A percentile compares a stretch with the other conserved stretches of the same genome.
Conservation (phyloP, 2,888 invertebrate species). For the Ennomos fuscantarius region DNA sequence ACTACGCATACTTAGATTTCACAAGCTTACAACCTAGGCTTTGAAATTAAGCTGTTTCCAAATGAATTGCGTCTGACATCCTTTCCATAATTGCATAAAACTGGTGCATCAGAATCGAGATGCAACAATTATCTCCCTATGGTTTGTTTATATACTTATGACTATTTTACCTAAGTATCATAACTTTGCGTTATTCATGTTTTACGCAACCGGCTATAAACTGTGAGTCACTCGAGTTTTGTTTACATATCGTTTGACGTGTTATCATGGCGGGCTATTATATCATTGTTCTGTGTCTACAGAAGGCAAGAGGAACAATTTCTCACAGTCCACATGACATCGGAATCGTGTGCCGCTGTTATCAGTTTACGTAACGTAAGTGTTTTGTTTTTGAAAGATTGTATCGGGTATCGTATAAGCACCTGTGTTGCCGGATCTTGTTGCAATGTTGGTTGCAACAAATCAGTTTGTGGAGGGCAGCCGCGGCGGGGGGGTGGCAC, state of each 20-base stretch:
- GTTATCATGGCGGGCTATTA: slow-evolving; percentile 39
- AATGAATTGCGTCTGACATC: slow-evolving; percentile 10
- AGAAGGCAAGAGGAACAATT: slow-evolving; percentile 25
- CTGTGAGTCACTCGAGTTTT: slow-evolving; percentile 43
- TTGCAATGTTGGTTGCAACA: slow-evolving; percentile 59
- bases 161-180: slow-evolving; percentile 37
- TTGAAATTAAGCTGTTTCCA: slow-evolving; percentile 29
- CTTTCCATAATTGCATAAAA: neutral
- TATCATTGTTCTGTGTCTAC: slow-evolving; percentile 31
- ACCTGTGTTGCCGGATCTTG: slow-evolving; percentile 51
- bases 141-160: slow-evolving; percentile 27
- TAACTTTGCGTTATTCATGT: slow-evolving; percentile 37
- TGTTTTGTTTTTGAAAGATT: slow-evolving; percentile 13
- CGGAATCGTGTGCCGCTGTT: slow-evolving; percentile 25
- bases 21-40: slow-evolving; percentile 47
- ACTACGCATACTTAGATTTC: slow-evolving; percentile 42
- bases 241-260: slow-evolving; percentile 38
- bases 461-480: slow-evolving; percentile 65
- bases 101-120: neutral
- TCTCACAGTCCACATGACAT: slow-evolving; percentile 25
- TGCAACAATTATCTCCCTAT: neutral
- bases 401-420: slow-evolving; percentile 40
- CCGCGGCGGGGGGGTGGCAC: slow-evolving; percentile 56
- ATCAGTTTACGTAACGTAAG: slow-evolving; percentile 17
- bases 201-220: slow-evolving; percentile 42